A percentile compares a stretch with the other conserved stretches of the same genome.
Evolutionary conservation across 2,113 vertebrate species (phyloP).

Genomic region (Puma concolor): DNA sequence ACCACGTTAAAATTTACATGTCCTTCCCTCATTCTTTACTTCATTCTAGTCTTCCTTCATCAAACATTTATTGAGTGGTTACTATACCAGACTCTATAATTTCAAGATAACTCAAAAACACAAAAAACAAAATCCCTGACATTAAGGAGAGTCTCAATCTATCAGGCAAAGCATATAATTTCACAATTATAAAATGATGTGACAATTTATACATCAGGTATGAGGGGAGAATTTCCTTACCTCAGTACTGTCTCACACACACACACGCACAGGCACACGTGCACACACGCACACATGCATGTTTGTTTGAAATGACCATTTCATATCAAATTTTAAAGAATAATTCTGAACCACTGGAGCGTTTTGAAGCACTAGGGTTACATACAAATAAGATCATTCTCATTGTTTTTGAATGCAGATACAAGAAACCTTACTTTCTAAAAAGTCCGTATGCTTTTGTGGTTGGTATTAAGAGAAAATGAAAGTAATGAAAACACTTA

Average conservation of each 20-base stretch:
- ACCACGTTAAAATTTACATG: neutral
- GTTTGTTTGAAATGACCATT: neutral
- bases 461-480: neutral
- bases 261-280: neutral
- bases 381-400: neutral
- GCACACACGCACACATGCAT: neutral
- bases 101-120: neutral
- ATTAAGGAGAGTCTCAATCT: neutral
- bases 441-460: neutral
- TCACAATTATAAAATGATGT: neutral
- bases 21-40: neutral
- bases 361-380: conserved; percentile 31
- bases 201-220: neutral
- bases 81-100: neutral
- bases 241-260: neutral
- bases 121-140: neutral
- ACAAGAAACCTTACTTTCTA: neutral
- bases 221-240: neutral
- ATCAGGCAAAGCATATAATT: neutral
- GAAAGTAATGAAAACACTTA: conserved; percentile 6
- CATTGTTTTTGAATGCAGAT: neutral
- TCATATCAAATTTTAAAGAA: conserved; percentile 32
- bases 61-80: neutral
- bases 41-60: neutral
- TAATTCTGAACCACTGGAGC: neutral